phyloP scores from a whole-genome alignment of 2,888 invertebrate species.

The Philaethria dido region DNA sequence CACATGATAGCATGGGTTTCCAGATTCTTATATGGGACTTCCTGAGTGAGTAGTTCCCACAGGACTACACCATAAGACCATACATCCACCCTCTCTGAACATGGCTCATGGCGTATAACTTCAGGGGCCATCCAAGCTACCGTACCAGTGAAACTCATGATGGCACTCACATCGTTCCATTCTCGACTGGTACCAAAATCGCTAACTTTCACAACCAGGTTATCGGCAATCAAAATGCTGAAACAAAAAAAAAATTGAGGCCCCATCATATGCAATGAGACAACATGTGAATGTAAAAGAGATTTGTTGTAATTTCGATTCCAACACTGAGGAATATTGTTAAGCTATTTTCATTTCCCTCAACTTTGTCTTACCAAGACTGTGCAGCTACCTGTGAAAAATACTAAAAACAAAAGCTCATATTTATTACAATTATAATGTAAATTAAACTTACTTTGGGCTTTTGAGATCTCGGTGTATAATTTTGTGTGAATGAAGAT shows the following conservation, averaged over 20 bases:
- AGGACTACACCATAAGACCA: constrained; percentile 99
- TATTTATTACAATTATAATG: not conserved
- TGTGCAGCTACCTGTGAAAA: no score
- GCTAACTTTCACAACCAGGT: constrained; percentile 95
- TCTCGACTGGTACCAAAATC: constrained; percentile 98
- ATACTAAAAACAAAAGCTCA: no score
- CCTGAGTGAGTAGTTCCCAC: constrained; percentile 98
- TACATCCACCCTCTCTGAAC: constrained; percentile 98
- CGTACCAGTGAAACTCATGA: constrained; percentile 99
- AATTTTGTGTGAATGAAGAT: constrained; percentile 97
- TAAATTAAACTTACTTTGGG: constrained; percentile 92
- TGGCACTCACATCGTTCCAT: constrained; percentile 96
- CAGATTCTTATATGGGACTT: constrained; percentile 78
- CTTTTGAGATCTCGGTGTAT: constrained; percentile 99
- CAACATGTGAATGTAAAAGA: no score
- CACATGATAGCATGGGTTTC: constrained; percentile 99
- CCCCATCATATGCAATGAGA: no score
- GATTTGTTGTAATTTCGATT: no score
- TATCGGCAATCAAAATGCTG: constrained; percentile 93
- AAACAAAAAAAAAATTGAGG: constrained; percentile 26
- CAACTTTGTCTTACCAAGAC: no score
- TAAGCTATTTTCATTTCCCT: no score
- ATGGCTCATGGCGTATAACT: constrained; percentile 97
- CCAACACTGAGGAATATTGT: no score
- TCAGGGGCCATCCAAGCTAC: constrained; percentile 99